Evolutionary conservation across 2,113 vertebrate species (phyloP).

Genomic region (Alexandromys fortis): DNA sequence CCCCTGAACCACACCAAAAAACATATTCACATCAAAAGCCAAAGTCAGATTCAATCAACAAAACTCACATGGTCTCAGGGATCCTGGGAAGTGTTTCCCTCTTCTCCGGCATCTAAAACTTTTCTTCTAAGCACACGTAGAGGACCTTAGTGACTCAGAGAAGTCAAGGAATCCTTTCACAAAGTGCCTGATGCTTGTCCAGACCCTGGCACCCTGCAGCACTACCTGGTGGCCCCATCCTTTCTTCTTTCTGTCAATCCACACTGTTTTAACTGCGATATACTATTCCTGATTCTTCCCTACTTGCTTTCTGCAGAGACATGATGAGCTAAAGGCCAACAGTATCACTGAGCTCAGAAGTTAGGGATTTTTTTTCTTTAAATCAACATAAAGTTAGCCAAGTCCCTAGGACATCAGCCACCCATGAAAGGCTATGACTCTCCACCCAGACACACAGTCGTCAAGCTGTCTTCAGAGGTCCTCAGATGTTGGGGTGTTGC

Average conservation of each 20-base stretch:
- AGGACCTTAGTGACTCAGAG: not conserved
- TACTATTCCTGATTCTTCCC: not conserved
- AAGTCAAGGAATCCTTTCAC: not conserved
- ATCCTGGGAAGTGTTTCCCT: not conserved
- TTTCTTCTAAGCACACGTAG: not conserved
- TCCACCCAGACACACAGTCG: not conserved
- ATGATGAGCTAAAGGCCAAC: not conserved
- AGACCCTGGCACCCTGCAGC: not conserved
- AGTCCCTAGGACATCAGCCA: not conserved
- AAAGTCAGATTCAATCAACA: constrained; percentile 45
- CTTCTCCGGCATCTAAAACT: not conserved
- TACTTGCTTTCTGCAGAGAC: not conserved
- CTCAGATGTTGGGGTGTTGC: not conserved
- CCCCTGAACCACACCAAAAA: constrained; percentile 8
- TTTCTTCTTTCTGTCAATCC: constrained; percentile 19
- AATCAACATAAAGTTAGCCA: not conserved
- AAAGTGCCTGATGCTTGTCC: not conserved
- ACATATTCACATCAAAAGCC: constrained; percentile 41
- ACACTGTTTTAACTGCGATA: not conserved
- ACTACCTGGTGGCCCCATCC: fast-evolving
- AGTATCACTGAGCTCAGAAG: constrained; percentile 10
- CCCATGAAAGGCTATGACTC: not conserved
- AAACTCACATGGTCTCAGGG: not conserved
- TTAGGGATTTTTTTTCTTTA: not conserved
- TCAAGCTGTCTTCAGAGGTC: not conserved